These are phyloP conservation scores for Campoletis raptor DNA, from an alignment of 2,888 invertebrate genomes.

Conservation along the genomic window DNA sequence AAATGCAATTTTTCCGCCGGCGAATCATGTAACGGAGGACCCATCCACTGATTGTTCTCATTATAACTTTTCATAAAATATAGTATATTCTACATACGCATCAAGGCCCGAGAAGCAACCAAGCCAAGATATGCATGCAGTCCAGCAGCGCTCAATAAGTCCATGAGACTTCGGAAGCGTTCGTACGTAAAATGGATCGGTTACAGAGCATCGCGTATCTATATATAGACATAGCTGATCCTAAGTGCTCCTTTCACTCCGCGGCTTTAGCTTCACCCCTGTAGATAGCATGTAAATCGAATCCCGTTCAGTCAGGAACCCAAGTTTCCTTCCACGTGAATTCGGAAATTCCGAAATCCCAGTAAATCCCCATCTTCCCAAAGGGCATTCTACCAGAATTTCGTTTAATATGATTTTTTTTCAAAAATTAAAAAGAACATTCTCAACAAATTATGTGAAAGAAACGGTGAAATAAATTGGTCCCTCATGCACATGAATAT, in stretches of 20 bases:
- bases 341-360: conserved; percentile 41
- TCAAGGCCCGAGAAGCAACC: background rate
- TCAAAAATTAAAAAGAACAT: too few species aligned
- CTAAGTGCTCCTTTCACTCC: conserved; percentile 45
- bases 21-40: too few species aligned
- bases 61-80: background rate
- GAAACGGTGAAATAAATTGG: too few species aligned
- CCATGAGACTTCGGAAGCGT: conserved; percentile 28
- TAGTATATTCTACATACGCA: background rate
- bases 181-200: conserved; percentile 54
- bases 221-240: conserved; percentile 30
- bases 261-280: conserved; percentile 31
- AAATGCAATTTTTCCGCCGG: too few species aligned
- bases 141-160: conserved; percentile 2
- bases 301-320: conserved; percentile 21
- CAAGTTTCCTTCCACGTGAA: conserved; percentile 38
- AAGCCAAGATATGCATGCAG: background rate
- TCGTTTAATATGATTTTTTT: background rate
- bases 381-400: background rate
- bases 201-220: conserved; percentile 6
- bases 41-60: background rate
- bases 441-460: too few species aligned
- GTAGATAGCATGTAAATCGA: conserved; percentile 40
- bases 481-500: too few species aligned
- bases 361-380: conserved; percentile 7